Evolutionary conservation across 2,113 vertebrate species (phyloP).

Genomic region (Oncorhynchus gorbuscha): DNA sequence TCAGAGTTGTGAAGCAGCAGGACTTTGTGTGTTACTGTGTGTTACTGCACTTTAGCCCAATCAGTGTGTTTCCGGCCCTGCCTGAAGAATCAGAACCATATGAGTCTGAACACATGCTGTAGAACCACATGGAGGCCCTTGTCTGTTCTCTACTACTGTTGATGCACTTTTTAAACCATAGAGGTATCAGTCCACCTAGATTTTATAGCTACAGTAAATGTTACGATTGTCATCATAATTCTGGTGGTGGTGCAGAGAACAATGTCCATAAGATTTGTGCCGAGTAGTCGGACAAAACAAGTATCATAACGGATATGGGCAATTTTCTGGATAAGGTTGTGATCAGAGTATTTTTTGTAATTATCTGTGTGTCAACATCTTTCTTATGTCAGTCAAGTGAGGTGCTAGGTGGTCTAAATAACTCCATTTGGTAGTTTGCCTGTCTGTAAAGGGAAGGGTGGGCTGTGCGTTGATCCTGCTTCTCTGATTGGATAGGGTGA

Average conservation of each 20-base stretch:
- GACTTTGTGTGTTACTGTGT: constrained; percentile 21
- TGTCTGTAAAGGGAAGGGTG: too few relatives aligned
- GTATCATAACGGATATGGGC: background rate
- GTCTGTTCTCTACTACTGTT: background rate
- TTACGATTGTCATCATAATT: background rate
- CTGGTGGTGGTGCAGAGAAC: background rate
- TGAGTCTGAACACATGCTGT: background rate
- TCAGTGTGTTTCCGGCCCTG: background rate
- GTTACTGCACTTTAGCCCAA: background rate
- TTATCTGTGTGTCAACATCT: too few relatives aligned
- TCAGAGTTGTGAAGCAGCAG: constrained; percentile 7
- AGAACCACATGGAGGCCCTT: background rate
- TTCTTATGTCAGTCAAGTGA: too few relatives aligned
- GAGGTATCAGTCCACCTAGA: too few relatives aligned
- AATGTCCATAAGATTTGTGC: background rate
- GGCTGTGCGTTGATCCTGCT: too few relatives aligned
- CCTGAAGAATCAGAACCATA: background rate
- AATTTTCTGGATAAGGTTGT: too few relatives aligned
- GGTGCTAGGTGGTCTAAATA: background rate
- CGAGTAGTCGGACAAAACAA: too few relatives aligned
- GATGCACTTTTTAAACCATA: background rate
- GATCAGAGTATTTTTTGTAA: too few relatives aligned
- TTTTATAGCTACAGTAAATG: too few relatives aligned
- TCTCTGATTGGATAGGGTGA: too few relatives aligned
- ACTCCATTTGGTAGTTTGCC: background rate